Base-by-base conservation (phyloP, 2,888 invertebrate genomes). In the Clepsis dumicolana region DNA sequence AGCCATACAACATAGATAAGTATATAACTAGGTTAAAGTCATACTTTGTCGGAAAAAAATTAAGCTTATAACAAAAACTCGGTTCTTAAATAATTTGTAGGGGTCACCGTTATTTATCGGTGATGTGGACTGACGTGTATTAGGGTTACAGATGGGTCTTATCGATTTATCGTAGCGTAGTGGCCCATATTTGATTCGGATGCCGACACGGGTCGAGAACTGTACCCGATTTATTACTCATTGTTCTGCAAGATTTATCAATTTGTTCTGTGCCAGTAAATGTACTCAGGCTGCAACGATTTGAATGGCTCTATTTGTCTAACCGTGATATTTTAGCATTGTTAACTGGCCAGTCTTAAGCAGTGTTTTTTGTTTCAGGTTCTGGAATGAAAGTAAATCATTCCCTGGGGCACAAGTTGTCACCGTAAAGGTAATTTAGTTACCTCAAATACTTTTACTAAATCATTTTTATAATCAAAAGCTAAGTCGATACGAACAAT, bases 381-480 rank as follows among this genome's bases (percentile, higher is more conserved):
- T 61, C 61, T 71, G 74, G 75, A 75, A 77, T 79, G 80, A 69
- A 56, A 73, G 70, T 48, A 75, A 73, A 73, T 70, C 74, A 68
- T 65, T 64, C 64, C 68, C 73, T 75, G 68, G 74, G 74, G 70
- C 74, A 76, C 80, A 82, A 78, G 75, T 80, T 78, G 81, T 54
- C 50, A 16, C 48, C 38, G 50, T 86, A 77, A 86, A 83, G 85
- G 86, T 85, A 77, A 69, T 48, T 56, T 4, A 29, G 3, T 29
- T 4, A 29, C 3, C 3, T 4, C 29, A 29, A 29, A 29, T 29
- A 35, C 5, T 35, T 5, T 14, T 50, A 50, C 10, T 29, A 21
- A 29, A 10, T 16, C 14, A 35, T 21, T 56, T 24, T 24, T 18
- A 8, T 24, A 32, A 61, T 48, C 14, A 48, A 29, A 32, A 4